These are phyloP conservation scores for Diplazon laetatorius DNA, from an alignment of 2,888 invertebrate species.

Conservation along the genomic window DNA sequence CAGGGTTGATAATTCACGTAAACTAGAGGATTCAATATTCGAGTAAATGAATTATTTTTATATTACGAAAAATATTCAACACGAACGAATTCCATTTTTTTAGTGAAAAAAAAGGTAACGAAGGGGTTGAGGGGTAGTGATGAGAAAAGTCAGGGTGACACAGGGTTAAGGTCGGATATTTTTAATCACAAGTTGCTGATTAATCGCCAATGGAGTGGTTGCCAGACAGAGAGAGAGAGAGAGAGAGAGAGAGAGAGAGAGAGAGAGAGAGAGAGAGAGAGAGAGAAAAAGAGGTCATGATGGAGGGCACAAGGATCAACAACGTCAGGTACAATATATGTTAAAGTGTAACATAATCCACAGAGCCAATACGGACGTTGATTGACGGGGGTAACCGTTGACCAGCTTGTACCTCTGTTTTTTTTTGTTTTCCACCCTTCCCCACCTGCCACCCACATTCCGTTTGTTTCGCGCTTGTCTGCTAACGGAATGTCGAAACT, in stretches of 20 bases:
- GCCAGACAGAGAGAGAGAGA: not conserved
- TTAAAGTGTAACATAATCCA: constrained; percentile 39
- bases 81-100: too few relatives aligned
- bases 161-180: not conserved
- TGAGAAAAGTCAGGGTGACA: too few relatives aligned
- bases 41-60: too few relatives aligned
- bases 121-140: too few relatives aligned
- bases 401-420: not conserved
- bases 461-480: not conserved
- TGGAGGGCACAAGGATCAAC: not conserved
- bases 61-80: too few relatives aligned
- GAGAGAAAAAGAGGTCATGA: too few relatives aligned
- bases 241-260: not conserved
- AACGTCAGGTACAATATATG: constrained; percentile 38
- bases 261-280: too few relatives aligned
- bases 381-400: constrained; percentile 39
- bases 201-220: constrained; percentile 7
- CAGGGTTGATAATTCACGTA: too few relatives aligned
- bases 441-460: too few relatives aligned
- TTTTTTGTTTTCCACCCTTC: too few relatives aligned
- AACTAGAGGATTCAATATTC: too few relatives aligned
- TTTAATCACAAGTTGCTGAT: constrained; percentile 15
- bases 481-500: not conserved
- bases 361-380: constrained; percentile 21
- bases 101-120: too few relatives aligned